Evolutionary conservation across 2,113 vertebrate genomes (phyloP), one percentile per base, ranked within the genome.

Genomic region (Tylochromis polylepis): DNA sequence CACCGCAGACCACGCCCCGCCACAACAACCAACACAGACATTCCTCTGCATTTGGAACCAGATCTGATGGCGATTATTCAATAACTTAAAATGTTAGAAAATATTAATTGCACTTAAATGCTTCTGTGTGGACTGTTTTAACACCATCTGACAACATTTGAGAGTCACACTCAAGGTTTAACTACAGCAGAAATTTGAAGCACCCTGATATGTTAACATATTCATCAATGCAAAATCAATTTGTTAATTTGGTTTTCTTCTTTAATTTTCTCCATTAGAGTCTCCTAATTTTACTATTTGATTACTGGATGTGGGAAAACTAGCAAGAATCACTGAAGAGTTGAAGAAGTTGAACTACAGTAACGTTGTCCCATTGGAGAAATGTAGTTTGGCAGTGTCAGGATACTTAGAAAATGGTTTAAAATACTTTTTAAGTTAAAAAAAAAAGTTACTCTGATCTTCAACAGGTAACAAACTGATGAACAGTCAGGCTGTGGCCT

Each of bases 251-350:
- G 22, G 65, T 27, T 27, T 72, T 46, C 22, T 27, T 16, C 65
- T 27, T 70, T 43, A 1, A 43, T 46, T 27, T 15, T 46, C 5
- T 43, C 14, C 43, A 16, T 27, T 72, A 43, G 10, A 72, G 6
- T 14, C 65, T 72, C 14, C 1, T 27, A 43, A 24, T 46, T 70
- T 46, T 72, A 70, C 36, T 70, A 20, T 5, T 20, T 16, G n/a
- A 24, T 70, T 14, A 46, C 14, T 43, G 41, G 36, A 3, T 5
- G 11, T 41, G 22, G 65, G 15, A 41, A 43, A 9, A 15, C 22
- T 22, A 0, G 0, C 20, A 67, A 67, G 24, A 43, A 41, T 24
- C 36, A 0, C n/a, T 70, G 7, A 22, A 15, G n/a, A 70, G 7
- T 5, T 41, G 8, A 70, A 43, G 62, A 70, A 70, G 65, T 43